Conservation (phyloP, 2,888 invertebrate species). For the Melangyna quadrimaculata region DNA sequence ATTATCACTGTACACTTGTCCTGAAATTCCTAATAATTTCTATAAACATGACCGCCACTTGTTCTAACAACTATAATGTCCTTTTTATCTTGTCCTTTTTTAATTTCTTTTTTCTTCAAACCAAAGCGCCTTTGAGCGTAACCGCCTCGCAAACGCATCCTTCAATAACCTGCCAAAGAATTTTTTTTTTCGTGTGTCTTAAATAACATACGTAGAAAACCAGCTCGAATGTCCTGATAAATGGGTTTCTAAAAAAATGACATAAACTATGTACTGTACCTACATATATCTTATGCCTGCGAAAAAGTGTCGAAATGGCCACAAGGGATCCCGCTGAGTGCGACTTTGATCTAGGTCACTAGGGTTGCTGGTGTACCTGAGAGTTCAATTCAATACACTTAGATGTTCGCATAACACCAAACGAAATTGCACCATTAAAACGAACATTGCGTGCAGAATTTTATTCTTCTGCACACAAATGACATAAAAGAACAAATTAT, state of each 20-base stretch:
- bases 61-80: conserved; percentile 65
- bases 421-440: conserved; percentile 37
- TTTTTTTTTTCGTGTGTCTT: conserved; percentile 46
- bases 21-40: conserved; percentile 66
- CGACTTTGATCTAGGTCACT: conserved; percentile 74
- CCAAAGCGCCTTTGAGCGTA: conserved; percentile 68
- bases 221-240: conserved; percentile 73
- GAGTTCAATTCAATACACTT: conserved; percentile 66
- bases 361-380: conserved; percentile 69
- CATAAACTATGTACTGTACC: no score
- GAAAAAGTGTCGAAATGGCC: conserved; percentile 77
- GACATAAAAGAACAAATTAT: conserved; percentile 64
- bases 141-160: conserved; percentile 59
- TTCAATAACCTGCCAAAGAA: conserved; percentile 42
- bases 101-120: conserved; percentile 55
- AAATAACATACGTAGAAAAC: conserved; percentile 64
- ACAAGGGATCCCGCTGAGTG: conserved; percentile 76
- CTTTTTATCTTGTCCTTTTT: conserved; percentile 62
- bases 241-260: conserved; percentile 72
- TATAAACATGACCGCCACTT: conserved; percentile 69
- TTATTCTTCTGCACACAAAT: conserved; percentile 34
- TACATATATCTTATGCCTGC: conserved; percentile 61
- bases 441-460: conserved; percentile 37
- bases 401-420: conserved; percentile 40
- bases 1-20: conserved; percentile 58